A percentile compares a stretch with the other conserved stretches of the same genome.
Conservation (phyloP, 2,888 invertebrate genomes). For the Oligia latruncula region DNA sequence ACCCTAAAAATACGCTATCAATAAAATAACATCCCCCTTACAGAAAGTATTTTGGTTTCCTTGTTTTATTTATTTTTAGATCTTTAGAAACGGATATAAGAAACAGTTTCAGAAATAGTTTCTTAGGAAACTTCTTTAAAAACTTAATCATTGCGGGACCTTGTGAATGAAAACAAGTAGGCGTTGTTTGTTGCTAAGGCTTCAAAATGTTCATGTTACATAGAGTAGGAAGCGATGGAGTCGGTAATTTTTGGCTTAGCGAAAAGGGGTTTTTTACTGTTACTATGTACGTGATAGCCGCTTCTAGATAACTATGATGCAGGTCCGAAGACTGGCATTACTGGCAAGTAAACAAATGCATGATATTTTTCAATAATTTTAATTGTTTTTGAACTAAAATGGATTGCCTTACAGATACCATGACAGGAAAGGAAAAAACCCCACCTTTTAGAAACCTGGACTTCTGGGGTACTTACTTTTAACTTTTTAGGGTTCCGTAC, state of each 20-base stretch:
- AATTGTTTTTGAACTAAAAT: not conserved
- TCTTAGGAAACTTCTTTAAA: not conserved
- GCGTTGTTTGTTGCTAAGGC: not conserved
- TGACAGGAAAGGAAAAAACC: not conserved
- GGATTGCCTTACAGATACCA: not conserved
- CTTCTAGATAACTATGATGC: not conserved
- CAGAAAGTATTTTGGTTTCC: not conserved
- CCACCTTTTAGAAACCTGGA: not conserved
- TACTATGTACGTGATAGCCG: too few relatives aligned
- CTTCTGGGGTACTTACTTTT: not conserved
- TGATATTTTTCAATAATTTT: not conserved
- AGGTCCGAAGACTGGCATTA: not conserved
- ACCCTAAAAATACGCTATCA: not conserved
- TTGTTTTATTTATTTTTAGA: not conserved
- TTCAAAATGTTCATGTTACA: slow-evolving; percentile 1
- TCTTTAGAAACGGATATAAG: not conserved
- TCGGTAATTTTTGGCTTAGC: not conserved
- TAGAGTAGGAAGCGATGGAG: not conserved
- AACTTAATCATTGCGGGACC: not conserved
- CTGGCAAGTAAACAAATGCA: not conserved
- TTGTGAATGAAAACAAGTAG: not conserved
- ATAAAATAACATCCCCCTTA: not conserved
- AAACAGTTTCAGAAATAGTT: not conserved
- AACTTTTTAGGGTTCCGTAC: not conserved
- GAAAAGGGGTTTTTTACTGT: too few relatives aligned